phyloP scores from a whole-genome alignment of 1,140 invertebrate genomes.

The Augochlora pura region DNA sequence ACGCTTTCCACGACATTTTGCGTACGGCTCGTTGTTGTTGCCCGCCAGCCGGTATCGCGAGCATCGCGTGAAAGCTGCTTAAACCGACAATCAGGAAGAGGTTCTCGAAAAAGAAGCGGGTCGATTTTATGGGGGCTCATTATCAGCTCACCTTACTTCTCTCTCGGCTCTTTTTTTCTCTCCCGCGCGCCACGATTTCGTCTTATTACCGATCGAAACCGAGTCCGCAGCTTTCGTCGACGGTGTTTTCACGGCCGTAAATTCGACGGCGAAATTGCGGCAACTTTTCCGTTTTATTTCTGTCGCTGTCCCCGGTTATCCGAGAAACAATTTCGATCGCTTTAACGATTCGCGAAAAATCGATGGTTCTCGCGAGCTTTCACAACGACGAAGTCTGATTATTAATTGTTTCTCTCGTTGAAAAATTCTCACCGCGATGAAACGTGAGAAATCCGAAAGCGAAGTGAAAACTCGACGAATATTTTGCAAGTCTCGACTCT shows the following conservation, averaged over 20 bases:
- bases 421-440: no score
- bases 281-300: no score
- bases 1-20: neutral
- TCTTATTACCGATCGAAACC: slow-evolving; percentile 46
- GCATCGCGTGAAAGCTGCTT: slow-evolving; percentile 51
- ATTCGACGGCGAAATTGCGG: neutral
- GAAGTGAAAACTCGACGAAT: no score
- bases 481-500: no score
- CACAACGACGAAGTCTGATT: no score
- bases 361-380: no score
- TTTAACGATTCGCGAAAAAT: no score
- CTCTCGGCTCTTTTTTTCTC: slow-evolving; percentile 23
- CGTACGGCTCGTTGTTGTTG: neutral
- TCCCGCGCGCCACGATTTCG: slow-evolving; percentile 20
- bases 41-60: neutral
- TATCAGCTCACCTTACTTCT: slow-evolving; percentile 53
- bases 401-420: no score
- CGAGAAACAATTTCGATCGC: no score
- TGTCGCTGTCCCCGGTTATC: no score
- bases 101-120: slow-evolving; percentile 49
- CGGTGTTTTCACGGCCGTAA: slow-evolving; percentile 11
- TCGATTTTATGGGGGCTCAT: slow-evolving; percentile 58
- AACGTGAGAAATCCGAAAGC: no score
- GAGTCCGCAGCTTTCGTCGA: slow-evolving; percentile 15
- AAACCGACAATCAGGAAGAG: slow-evolving; percentile 38